Base-by-base conservation (phyloP, 2,797 vertebrate genomes). In the Sorex maritimensis region DNA sequence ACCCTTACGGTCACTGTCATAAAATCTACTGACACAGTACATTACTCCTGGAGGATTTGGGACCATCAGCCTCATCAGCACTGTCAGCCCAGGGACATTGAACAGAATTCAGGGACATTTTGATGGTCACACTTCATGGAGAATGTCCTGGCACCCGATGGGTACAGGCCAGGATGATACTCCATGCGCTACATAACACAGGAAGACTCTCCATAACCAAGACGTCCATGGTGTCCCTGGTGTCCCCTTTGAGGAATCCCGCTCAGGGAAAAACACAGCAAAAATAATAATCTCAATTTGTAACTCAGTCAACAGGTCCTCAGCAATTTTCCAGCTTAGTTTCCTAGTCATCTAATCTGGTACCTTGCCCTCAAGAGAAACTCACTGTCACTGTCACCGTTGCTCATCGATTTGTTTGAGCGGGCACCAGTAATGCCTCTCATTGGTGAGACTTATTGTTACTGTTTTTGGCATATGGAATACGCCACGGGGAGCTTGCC, bases 241-340 rank as follows among this genome's bases (percentile, higher is more conserved):
- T 17, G 13, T 1, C 46, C 7, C 26, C 17, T n/a, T 11, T 41
- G 30, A 84, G 63, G 68, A 71, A 84, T 52, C 49, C 49, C 13
- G 1, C 21, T 71, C 34, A 81, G 9, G 44, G 17, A 81, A 55
- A 77, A 46, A 81, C 84, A 93, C 49, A 68, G 52, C 12, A 68
- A 89, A 71, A 26, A 46, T 28, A 72, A 91, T 85, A 11, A 91
- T 24, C 49, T 41, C 30, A 65, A 72, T 63, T 28, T 68, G 23
- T 28, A 52, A 78, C 34, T 75, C 63, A 81, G n/a, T 19, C 46
- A 34, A 21, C n/a, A 77, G 41, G 4, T 81, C n/a, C 30, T 17
- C 30, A 65, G 13, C 6, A 30, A 3, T 77, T 8, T 82, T 68
- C 15, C 68, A 24, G 23, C 46, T 90, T 58, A 52, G 15, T 78